A percentile compares a stretch with the other conserved stretches of the same genome.
These are phyloP conservation scores for Hyla sarda DNA, from an alignment of 2,113 vertebrate species.

Conservation along the genomic window DNA sequence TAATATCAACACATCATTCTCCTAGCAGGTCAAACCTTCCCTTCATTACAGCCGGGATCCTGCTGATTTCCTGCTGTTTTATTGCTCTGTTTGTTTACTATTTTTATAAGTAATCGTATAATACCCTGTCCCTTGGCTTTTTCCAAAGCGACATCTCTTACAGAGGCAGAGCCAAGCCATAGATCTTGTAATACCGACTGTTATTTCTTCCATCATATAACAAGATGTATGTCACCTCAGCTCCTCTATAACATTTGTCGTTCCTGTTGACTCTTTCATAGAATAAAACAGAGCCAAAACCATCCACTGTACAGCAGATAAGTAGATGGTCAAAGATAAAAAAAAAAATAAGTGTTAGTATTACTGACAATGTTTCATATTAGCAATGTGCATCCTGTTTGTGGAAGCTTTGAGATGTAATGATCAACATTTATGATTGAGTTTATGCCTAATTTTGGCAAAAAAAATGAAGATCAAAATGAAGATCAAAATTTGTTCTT, in stretches of 20 bases:
- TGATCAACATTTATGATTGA: neutral
- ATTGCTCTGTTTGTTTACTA: conserved; percentile 42
- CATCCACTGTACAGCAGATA: neutral
- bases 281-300: neutral
- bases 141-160: neutral
- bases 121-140: neutral
- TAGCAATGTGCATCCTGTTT: neutral
- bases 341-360: neutral
- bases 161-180: neutral
- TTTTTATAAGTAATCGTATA: conserved; percentile 42
- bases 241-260: neutral
- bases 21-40: neutral
- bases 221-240: conserved; percentile 15
- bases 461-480: neutral
- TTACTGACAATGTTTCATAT: neutral
- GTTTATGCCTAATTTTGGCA: neutral
- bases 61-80: conserved; percentile 49
- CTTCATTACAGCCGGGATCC: conserved; percentile 16
- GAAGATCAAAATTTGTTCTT: too few relatives aligned
- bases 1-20: conserved; percentile 35
- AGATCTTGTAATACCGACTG: neutral
- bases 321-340: neutral
- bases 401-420: too few relatives aligned
- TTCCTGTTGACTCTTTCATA: neutral
- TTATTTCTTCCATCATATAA: neutral